A percentile compares a stretch with the other conserved stretches of the same genome.
Evolutionary conservation across 2,113 vertebrate species (phyloP).

Genomic region (Chauna torquata): DNA sequence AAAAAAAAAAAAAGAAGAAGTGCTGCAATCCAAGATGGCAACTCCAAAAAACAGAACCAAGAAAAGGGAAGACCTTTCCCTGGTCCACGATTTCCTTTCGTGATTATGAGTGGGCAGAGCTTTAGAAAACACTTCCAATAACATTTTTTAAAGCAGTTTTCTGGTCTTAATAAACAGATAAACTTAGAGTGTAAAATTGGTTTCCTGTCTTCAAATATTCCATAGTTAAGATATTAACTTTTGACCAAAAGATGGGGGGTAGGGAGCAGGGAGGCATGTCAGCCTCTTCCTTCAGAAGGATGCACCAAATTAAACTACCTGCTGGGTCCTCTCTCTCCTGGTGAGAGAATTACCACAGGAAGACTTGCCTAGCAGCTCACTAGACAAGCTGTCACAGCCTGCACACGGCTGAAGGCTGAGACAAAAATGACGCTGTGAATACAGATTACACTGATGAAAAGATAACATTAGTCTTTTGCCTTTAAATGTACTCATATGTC

Average conservation of each 20-base stretch:
- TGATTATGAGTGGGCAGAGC: neutral
- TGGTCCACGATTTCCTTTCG: neutral
- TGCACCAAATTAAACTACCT: neutral
- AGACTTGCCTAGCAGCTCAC: neutral
- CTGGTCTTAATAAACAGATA: neutral
- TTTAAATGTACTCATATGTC: neutral
- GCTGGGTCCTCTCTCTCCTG: neutral
- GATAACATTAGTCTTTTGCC: neutral
- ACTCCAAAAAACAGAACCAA: neutral
- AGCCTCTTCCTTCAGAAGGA: neutral
- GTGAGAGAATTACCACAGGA: neutral
- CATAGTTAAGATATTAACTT: neutral
- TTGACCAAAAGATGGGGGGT: neutral
- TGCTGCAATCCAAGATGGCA: neutral
- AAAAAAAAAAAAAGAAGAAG: neutral
- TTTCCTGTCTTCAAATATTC: neutral
- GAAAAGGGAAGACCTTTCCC: neutral
- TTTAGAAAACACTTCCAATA: neutral
- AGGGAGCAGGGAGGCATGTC: neutral
- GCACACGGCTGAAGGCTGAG: neutral
- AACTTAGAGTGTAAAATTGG: neutral
- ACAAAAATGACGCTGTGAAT: neutral
- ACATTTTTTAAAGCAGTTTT: neutral
- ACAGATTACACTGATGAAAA: neutral
- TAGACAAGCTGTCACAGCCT: neutral